phyloP scores from a whole-genome alignment of 1,140 invertebrate genomes.

The Drosophila seguyi region DNA sequence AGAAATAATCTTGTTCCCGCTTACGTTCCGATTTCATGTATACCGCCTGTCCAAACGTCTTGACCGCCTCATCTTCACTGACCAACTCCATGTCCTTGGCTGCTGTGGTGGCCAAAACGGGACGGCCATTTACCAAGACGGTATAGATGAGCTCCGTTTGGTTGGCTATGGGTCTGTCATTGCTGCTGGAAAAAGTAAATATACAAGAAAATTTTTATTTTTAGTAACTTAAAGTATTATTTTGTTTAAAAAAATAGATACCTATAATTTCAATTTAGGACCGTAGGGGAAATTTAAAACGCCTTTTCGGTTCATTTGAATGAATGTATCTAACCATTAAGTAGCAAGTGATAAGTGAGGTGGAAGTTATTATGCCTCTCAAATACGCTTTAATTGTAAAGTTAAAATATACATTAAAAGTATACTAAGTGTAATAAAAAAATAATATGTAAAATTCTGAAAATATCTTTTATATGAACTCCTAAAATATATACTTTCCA shows the following conservation, averaged over 20 bases:
- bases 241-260: too few species aligned
- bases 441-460: background rate
- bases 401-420: background rate
- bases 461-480: background rate
- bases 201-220: too few species aligned
- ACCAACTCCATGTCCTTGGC: slow-evolving; percentile 92
- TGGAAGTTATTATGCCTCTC: too few species aligned
- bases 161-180: slow-evolving; percentile 76
- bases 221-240: background rate
- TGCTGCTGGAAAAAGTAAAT: slow-evolving; percentile 54
- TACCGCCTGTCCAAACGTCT: slow-evolving; percentile 91
- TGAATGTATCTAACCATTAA: background rate
- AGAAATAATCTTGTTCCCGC: slow-evolving; percentile 44
- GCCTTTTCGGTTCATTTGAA: too few species aligned
- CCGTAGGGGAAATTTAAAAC: background rate
- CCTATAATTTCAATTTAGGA: background rate
- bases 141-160: slow-evolving; percentile 89
- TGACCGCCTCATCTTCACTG: slow-evolving; percentile 90
- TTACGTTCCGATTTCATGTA: slow-evolving; percentile 94
- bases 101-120: slow-evolving; percentile 91
- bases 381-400: background rate
- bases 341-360: background rate
- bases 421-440: background rate
- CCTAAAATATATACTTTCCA: background rate
- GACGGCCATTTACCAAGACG: slow-evolving; percentile 90